Conservation (phyloP, 2,888 invertebrate species). For the Drosophila borealis region DNA sequence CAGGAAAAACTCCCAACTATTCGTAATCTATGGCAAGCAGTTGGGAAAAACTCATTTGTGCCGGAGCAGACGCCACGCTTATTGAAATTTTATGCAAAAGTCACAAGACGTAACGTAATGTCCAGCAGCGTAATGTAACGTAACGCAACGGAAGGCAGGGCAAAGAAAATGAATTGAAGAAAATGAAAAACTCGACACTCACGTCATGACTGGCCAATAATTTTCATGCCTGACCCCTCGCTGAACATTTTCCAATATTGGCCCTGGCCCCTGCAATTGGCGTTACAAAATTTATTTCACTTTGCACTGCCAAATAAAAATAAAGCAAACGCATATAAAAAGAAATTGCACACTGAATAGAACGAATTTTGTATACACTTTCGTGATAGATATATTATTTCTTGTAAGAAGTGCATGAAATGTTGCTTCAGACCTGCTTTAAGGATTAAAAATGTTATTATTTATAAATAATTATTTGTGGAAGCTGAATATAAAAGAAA, state of each 20-base stretch:
- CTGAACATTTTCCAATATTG: slow-evolving; percentile 74
- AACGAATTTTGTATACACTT: slow-evolving; percentile 28
- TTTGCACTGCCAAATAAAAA: slow-evolving; percentile 74
- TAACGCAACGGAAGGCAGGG: slow-evolving; percentile 18
- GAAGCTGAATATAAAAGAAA: too few species aligned
- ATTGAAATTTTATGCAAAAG: slow-evolving; percentile 78
- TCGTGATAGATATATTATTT: too few species aligned
- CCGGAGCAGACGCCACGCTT: slow-evolving; percentile 37
- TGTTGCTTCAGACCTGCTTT: too few species aligned
- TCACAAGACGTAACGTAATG: slow-evolving; percentile 37
- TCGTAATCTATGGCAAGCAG: slow-evolving; percentile 53
- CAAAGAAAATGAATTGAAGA: slow-evolving; percentile 33
- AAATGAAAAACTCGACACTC: slow-evolving; percentile 58
- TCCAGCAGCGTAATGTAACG: slow-evolving; percentile 32
- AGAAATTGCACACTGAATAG: neutral
- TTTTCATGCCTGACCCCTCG: slow-evolving; percentile 56
- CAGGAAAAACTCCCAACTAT: slow-evolving; percentile 48
- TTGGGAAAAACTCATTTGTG: slow-evolving; percentile 64
- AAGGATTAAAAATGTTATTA: too few species aligned
- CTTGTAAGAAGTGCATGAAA: too few species aligned
- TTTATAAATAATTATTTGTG: too few species aligned
- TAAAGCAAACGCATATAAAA: slow-evolving; percentile 39
- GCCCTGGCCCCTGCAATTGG: slow-evolving; percentile 68
- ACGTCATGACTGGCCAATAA: slow-evolving; percentile 80
- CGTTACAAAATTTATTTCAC: slow-evolving; percentile 77